phyloP scores from a whole-genome alignment of 2,888 invertebrate genomes.

The Heliconius sara region DNA sequence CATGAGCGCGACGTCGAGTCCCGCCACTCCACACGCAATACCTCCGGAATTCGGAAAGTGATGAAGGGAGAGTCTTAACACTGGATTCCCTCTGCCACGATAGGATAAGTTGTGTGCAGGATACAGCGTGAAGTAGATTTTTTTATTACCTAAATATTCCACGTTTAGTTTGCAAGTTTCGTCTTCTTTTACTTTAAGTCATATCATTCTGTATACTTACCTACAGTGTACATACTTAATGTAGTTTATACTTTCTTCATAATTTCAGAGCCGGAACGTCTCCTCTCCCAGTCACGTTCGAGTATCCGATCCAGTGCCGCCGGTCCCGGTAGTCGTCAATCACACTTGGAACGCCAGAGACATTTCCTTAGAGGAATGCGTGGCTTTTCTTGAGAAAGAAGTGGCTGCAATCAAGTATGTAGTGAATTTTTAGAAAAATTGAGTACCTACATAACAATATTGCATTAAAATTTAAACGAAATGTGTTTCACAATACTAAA shows the following conservation, averaged over 20 bases:
- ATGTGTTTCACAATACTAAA: no score
- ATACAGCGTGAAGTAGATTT: no score
- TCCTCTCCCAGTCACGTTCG: conserved; percentile 67
- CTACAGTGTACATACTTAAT: not conserved
- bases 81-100: no score
- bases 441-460: not conserved
- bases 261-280: conserved; percentile 59
- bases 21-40: no score
- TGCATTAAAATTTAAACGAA: not conserved
- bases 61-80: no score
- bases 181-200: no score
- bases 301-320: conserved; percentile 60
- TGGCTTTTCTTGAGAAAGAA: conserved; percentile 75
- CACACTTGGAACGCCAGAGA: conserved; percentile 73
- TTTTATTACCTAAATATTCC: no score
- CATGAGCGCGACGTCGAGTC: no score
- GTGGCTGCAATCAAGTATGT: conserved; percentile 72
- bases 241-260: not conserved
- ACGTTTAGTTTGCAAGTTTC: no score
- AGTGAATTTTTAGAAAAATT: not conserved
- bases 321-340: conserved; percentile 50
- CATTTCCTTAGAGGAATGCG: conserved; percentile 67
- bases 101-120: no score
- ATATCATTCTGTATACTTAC: no score
- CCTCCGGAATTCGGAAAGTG: no score